Percentiles rank a stretch among this genome's conserved stretches.
phyloP scores from a whole-genome alignment of 1,140 invertebrate genomes.

The Macrocentrus cingulum region DNA sequence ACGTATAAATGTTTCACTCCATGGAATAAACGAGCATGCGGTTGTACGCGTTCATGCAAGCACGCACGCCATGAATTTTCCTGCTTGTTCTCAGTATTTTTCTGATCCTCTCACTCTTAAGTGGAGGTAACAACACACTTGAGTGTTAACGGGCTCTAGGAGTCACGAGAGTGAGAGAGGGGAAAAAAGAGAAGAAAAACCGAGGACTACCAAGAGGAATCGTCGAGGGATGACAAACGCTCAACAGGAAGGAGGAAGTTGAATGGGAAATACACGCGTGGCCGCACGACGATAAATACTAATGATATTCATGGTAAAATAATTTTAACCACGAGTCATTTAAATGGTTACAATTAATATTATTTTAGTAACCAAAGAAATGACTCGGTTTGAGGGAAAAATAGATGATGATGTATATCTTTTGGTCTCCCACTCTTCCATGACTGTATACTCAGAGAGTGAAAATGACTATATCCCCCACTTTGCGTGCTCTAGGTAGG shows the following conservation, averaged over 20 bases:
- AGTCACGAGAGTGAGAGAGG: not conserved
- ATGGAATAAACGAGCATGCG: constrained; percentile 27
- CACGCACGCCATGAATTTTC: constrained; percentile 28
- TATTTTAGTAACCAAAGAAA: too few relatives aligned
- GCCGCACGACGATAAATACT: not conserved
- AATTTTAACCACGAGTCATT: too few relatives aligned
- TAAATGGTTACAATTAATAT: too few relatives aligned
- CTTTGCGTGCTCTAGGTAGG: constrained; percentile 22
- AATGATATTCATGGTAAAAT: not conserved
- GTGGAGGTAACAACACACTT: constrained; percentile 23
- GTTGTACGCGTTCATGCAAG: constrained; percentile 30
- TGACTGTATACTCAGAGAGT: not conserved
- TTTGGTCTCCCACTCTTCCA: not conserved
- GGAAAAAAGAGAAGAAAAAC: not conserved
- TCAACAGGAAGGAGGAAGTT: not conserved
- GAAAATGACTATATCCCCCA: constrained; percentile 10
- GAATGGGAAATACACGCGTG: constrained; percentile 11
- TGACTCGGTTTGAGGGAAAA: too few relatives aligned
- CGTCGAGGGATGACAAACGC: constrained; percentile 9
- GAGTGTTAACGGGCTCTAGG: constrained; percentile 21
- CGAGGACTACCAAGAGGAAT: not conserved
- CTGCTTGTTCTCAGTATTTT: not conserved
- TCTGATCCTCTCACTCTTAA: not conserved
- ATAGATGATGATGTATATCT: too few relatives aligned
- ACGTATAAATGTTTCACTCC: constrained; percentile 20